A percentile compares a stretch with the other conserved stretches of the same genome.
Conservation (phyloP, 2,888 invertebrate species). For the Luperina testacea region DNA sequence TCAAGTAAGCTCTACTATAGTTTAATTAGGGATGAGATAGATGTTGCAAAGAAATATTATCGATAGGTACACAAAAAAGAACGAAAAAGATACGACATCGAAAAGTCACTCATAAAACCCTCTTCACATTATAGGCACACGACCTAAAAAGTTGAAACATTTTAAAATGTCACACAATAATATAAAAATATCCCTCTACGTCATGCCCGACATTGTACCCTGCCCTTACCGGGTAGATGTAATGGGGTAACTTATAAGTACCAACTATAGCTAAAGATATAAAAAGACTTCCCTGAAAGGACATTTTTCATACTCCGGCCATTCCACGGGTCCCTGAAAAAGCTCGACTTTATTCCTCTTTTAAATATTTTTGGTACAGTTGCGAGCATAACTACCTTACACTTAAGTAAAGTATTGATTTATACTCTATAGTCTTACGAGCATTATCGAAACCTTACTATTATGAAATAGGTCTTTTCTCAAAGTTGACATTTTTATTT, state of each 20-base stretch:
- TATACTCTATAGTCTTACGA: background rate
- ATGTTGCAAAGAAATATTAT: too few relatives aligned
- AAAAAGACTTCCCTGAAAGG: slow-evolving; percentile 72
- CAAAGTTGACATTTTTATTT: background rate
- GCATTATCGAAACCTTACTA: background rate
- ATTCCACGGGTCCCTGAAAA: slow-evolving; percentile 65
- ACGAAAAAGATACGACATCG: too few relatives aligned
- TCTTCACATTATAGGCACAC: background rate
- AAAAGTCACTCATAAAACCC: slow-evolving; percentile 3
- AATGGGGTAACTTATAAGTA: slow-evolving; percentile 27
- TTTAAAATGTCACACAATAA: slow-evolving; percentile 31
- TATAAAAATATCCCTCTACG: slow-evolving; percentile 35
- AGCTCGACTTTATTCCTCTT: slow-evolving; percentile 65
- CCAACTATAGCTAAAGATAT: slow-evolving; percentile 59
- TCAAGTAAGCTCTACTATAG: background rate
- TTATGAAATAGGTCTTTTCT: background rate
- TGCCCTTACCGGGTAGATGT: slow-evolving; percentile 31
- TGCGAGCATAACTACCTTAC: background rate
- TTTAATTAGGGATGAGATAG: background rate
- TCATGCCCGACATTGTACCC: slow-evolving; percentile 41
- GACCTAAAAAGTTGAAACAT: slow-evolving; percentile 9
- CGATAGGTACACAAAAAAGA: too few relatives aligned
- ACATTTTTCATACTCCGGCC: slow-evolving; percentile 76
- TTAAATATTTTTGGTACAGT: slow-evolving; percentile 55
- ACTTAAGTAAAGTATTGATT: background rate